Conservation (phyloP, 2,797 vertebrate species). For the Lithobates sylvaticus region DNA sequence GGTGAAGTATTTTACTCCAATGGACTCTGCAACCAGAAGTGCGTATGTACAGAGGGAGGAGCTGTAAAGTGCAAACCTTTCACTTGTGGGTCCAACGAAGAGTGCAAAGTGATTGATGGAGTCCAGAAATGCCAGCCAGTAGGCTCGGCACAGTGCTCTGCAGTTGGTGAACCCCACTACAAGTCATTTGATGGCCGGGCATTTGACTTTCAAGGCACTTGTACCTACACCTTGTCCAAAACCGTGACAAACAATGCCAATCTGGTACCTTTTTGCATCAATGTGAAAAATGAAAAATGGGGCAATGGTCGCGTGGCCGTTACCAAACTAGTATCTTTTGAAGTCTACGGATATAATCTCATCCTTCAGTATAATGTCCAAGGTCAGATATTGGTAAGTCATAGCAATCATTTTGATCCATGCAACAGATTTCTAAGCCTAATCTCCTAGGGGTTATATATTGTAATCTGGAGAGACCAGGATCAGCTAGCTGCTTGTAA, state of each 20-base stretch:
- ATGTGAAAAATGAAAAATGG: constrained; percentile 66
- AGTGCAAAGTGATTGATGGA: constrained; percentile 75
- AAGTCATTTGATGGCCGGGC: constrained; percentile 80
- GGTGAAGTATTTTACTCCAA: constrained; percentile 66
- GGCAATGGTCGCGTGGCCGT: constrained; percentile 19
- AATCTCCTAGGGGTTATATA: no score
- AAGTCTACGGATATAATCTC: constrained; percentile 62
- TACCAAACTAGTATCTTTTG: constrained; percentile 60
- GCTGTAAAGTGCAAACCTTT: constrained; percentile 71
- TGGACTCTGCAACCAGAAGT: constrained; percentile 63
- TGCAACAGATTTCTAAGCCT: no score
- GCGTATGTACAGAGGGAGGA: constrained; percentile 69
- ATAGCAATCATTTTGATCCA: background rate
- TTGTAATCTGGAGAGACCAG: no score
- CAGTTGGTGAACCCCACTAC: constrained; percentile 83
- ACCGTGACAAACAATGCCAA: constrained; percentile 62
- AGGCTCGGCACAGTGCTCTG: constrained; percentile 76
- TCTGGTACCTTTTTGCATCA: constrained; percentile 65
- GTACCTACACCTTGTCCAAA: constrained; percentile 77
- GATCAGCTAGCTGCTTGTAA: no score
- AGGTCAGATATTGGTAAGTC: constrained; percentile 62
- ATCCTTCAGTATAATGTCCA: constrained; percentile 65
- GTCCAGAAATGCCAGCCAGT: constrained; percentile 77
- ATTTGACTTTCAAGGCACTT: constrained; percentile 81
- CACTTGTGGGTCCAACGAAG: constrained; percentile 72